A percentile compares a stretch with the other conserved stretches of the same genome.
Conservation (phyloP, 2,797 vertebrate species). For the Falco naumanni region DNA sequence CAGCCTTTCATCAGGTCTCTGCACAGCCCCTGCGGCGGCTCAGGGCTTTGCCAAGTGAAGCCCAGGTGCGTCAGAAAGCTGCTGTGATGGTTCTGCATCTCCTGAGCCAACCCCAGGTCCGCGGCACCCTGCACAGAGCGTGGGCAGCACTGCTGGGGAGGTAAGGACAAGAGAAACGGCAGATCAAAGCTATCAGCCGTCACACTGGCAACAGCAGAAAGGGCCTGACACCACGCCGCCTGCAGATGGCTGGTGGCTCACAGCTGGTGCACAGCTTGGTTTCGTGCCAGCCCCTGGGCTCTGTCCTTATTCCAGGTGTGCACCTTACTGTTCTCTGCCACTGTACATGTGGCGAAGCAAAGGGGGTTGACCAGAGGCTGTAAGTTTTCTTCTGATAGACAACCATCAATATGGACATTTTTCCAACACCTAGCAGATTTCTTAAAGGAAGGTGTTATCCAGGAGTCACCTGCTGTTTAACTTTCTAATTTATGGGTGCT, state of each 20-base stretch:
- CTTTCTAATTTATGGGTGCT: not conserved
- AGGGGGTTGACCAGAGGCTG: not conserved
- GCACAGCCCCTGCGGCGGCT: not conserved
- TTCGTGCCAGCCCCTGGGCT: not conserved
- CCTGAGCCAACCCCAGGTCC: not conserved
- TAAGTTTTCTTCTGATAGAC: not conserved
- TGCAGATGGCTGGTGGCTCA: not conserved
- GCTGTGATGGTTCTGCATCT: not conserved
- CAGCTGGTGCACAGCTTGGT: not conserved
- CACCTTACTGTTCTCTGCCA: not conserved
- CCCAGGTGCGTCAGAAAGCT: not conserved
- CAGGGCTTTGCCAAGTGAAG: not conserved
- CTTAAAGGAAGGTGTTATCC: not conserved
- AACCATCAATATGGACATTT: not conserved
- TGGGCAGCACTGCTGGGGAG: not conserved
- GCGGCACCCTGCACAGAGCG: fast-evolving
- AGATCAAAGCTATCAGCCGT: not conserved
- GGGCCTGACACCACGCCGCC: not conserved
- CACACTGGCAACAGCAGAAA: not conserved
- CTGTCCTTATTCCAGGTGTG: not conserved
- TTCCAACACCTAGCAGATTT: not conserved
- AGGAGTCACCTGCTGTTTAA: not conserved
- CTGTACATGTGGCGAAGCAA: not conserved
- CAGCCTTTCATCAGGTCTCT: not conserved
- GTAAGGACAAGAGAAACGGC: not conserved